phyloP scores from a whole-genome alignment of 2,888 invertebrate species.

The Cephalotes varians region DNA sequence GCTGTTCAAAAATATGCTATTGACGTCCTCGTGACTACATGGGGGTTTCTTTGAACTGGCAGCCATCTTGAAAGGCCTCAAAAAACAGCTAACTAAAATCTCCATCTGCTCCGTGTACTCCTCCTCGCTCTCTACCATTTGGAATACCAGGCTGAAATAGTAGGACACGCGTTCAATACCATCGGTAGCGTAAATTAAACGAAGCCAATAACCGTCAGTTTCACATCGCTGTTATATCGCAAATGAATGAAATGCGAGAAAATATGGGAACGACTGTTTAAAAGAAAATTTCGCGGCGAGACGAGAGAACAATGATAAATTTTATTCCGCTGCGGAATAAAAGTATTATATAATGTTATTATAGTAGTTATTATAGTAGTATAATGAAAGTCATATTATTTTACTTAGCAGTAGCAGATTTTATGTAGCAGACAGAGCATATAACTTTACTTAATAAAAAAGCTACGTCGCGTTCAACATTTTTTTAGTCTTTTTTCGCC shows the following conservation, averaged over 20 bases:
- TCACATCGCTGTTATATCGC: slow-evolving; percentile 5
- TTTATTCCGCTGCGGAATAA: background rate
- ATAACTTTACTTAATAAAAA: background rate
- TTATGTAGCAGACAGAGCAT: background rate
- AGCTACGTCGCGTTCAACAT: background rate
- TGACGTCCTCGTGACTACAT: slow-evolving; percentile 96
- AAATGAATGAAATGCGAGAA: slow-evolving; percentile 20
- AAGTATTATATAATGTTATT: background rate
- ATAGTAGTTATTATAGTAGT: background rate
- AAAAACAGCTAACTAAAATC: slow-evolving; percentile 93
- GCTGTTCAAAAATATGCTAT: slow-evolving; percentile 97
- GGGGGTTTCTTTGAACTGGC: slow-evolving; percentile 97
- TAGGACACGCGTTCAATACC: background rate
- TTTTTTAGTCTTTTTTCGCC: background rate
- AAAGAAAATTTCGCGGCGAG: background rate
- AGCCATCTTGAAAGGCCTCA: slow-evolving; percentile 97
- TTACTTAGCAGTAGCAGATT: too few relatives aligned
- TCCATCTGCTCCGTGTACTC: slow-evolving; percentile 97
- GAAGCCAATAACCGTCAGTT: slow-evolving; percentile 13
- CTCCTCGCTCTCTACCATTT: slow-evolving; percentile 97
- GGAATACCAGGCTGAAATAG: slow-evolving; percentile 91
- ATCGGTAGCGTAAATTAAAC: background rate
- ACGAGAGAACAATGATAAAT: background rate
- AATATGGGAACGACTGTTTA: background rate
- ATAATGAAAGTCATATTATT: too few relatives aligned